These are phyloP conservation scores for Pheosia gnoma DNA, from an alignment of 2,888 invertebrate species.

Conservation along the genomic window DNA sequence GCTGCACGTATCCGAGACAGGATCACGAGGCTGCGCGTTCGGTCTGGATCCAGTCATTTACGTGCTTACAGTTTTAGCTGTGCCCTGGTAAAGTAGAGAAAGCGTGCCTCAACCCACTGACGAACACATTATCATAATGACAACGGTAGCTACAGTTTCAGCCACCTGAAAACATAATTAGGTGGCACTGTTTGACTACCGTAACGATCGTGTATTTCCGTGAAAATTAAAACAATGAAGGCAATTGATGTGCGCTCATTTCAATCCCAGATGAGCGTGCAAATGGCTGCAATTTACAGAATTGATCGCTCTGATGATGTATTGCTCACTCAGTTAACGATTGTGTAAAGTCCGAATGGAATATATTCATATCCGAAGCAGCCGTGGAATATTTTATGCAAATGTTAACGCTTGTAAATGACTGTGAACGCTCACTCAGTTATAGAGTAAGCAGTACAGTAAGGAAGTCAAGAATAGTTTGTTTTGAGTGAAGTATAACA, in stretches of 20 bases:
- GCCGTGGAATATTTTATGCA: not conserved
- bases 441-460: no score
- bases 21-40: no score
- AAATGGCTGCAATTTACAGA: slow-evolving; percentile 5
- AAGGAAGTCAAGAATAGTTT: no score
- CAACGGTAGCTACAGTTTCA: no score
- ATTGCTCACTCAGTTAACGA: not conserved
- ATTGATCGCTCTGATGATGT: slow-evolving; percentile 4
- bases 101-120: no score
- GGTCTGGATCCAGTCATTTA: no score
- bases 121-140: no score
- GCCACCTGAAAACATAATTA: not conserved
- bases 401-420: not conserved
- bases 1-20: no score
- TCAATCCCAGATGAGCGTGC: not conserved
- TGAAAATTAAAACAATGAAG: not conserved
- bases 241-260: slow-evolving; percentile 1
- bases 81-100: no score
- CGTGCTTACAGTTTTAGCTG: no score
- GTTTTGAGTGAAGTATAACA: no score
- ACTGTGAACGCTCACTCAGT: no score
- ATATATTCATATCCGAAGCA: not conserved
- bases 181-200: not conserved
- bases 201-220: not conserved
- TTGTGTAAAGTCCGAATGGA: slow-evolving; percentile 1